Evolutionary conservation across 2,113 vertebrate species (phyloP).

Genomic region (Peromyscus californicus): DNA sequence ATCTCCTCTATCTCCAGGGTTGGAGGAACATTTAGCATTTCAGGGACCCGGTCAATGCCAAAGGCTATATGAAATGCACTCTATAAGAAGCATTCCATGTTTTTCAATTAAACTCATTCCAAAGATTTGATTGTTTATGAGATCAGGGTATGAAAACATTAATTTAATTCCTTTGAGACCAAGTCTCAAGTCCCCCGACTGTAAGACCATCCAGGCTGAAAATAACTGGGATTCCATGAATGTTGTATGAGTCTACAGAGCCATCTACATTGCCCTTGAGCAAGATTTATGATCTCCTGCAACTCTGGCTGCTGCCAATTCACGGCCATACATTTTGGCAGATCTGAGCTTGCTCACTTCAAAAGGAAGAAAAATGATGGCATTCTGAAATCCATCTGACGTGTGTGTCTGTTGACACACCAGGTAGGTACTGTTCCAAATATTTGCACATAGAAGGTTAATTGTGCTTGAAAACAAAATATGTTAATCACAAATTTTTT

Average conservation of each 20-base stretch:
- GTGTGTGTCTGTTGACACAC: conserved; percentile 16
- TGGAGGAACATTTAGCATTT: neutral
- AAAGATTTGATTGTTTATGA: conserved; percentile 28
- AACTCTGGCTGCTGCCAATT: conserved; percentile 1
- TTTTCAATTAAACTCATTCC: conserved; percentile 2
- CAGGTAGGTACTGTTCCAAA: neutral
- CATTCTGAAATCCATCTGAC: conserved; percentile 25
- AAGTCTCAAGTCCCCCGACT: neutral
- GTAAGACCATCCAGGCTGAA: neutral
- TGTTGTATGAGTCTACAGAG: conserved; percentile 58
- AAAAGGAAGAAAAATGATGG: conserved; percentile 49
- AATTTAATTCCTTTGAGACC: conserved; percentile 66
- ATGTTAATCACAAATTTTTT: neutral
- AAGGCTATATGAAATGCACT: neutral
- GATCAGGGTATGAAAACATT: conserved; percentile 48
- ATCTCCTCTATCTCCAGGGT: neutral
- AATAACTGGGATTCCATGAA: conserved; percentile 58
- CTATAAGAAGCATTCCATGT: neutral
- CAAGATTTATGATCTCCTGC: conserved; percentile 62
- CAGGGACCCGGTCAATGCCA: neutral
- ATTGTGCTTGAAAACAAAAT: conserved; percentile 12
- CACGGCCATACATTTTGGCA: neutral
- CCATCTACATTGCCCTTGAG: conserved; percentile 37
- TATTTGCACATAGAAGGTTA: conserved; percentile 25
- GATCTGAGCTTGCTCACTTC: conserved; percentile 43